Base-by-base conservation (phyloP, 2,113 vertebrate species). In the Illadopsis cleaveri region DNA sequence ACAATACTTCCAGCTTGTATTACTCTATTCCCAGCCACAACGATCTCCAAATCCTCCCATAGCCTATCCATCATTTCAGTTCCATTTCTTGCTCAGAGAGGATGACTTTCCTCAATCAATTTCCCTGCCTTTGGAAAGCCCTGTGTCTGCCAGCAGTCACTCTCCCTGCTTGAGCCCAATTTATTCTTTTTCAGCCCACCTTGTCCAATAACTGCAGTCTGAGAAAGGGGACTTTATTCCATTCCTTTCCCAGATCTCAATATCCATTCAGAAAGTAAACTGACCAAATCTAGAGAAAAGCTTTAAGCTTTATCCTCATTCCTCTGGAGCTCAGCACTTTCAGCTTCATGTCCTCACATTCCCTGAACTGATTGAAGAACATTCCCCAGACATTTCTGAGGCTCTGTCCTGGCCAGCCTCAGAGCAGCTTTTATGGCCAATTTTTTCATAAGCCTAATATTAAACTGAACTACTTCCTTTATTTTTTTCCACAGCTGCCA, bases 311-410 rank as follows among this genome's bases (percentile, higher is more conserved):
- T 93, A 94, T 93, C 42, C 95, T 93, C 87, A 82, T 91, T 94
- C 84, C 85, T 93, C 56, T n/a, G 47, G 90, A 94, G 86, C 89
- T 95, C 95, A 94, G 94, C 96, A 94, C 95, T 94, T 93, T 83
- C 87, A 89, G 91, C 75, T 94, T 90, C 91, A 85, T 96, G 95
- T 96, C 95, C 93, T 94, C 95, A 95, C 82, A 62, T 94, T 96
- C 92, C 90, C 89, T 72, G 91, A 90, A 65, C 28, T 77, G 89
- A 95, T 82, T 93, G 94, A 95, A 91, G 95, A 91, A 79, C 75
- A 47, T 90, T 96, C 95, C 91, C 94, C 22, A 94, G 96, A 86
- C 82, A 9, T 61, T 93, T 82, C 83, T 73, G 82, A 94, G 84
- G 70, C 82, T 86, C 86, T 95, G 54, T 48, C 78, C 84, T 51